Percentiles rank a stretch among this genome's conserved stretches.
phyloP scores from a whole-genome alignment of 1,140 invertebrate species.

The Lasioglossum albipes region DNA sequence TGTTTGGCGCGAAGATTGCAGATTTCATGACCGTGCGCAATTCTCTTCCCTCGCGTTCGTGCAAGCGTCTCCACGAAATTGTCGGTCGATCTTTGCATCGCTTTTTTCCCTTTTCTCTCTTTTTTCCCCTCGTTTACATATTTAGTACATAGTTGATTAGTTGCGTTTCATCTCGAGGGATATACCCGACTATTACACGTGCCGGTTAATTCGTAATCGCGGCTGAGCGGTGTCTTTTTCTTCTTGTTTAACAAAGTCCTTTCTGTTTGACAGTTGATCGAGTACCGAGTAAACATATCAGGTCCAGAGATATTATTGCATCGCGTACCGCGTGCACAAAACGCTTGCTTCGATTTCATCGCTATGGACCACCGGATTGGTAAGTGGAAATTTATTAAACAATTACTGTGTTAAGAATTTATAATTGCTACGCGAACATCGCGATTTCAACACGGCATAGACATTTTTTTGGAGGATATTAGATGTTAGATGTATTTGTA shows the following conservation, averaged over 20 bases:
- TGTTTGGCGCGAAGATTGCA: constrained; percentile 7
- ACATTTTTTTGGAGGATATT: background rate
- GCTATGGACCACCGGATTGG: constrained; percentile 58
- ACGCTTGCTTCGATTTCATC: constrained; percentile 31
- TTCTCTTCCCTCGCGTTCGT: constrained; percentile 10
- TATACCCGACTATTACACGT: background rate
- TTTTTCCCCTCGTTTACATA: background rate
- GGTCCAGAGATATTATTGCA: constrained; percentile 26
- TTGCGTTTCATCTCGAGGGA: no score
- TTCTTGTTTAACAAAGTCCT: background rate
- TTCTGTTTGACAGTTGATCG: constrained; percentile 55
- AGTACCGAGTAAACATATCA: constrained; percentile 43
- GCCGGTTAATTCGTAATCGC: background rate
- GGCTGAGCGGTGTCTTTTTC: background rate
- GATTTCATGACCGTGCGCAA: constrained; percentile 2
- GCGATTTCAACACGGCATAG: background rate
- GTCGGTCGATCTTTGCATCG: background rate
- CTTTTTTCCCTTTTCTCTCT: background rate
- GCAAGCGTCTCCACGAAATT: constrained; percentile 6
- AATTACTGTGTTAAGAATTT: background rate
- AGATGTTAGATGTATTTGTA: background rate
- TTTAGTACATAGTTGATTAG: background rate
- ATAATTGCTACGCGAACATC: no score
- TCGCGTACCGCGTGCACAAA: constrained; percentile 30
- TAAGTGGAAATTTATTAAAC: constrained; percentile 29